phyloP scores from a whole-genome alignment of 2,888 invertebrate species.

The Minunthozetes semirufus region DNA sequence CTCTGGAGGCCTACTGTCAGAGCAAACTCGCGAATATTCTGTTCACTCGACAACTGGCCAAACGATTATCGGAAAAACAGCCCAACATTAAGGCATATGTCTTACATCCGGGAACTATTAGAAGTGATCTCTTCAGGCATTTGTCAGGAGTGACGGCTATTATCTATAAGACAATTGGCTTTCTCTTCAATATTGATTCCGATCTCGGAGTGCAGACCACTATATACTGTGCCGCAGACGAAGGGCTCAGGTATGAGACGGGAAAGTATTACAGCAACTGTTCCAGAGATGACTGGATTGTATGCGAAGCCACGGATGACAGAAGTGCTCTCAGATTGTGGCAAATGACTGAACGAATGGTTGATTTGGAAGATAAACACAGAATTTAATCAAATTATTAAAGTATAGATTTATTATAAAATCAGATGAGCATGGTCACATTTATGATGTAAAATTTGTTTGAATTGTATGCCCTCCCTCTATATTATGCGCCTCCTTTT shows the following conservation, averaged over 20 bases:
- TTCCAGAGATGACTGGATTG: not conserved
- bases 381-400: no score
- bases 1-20: constrained; percentile 45
- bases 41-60: constrained; percentile 47
- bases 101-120: constrained; percentile 51
- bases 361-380: not conserved
- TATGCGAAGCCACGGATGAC: not conserved
- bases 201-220: constrained; percentile 62
- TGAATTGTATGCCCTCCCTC: no score
- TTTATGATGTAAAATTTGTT: no score
- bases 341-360: constrained; percentile 8
- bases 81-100: constrained; percentile 49
- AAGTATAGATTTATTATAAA: no score
- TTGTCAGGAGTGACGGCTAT: constrained; percentile 46
- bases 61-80: constrained; percentile 45
- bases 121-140: constrained; percentile 48
- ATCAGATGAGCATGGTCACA: no score
- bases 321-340: not conserved
- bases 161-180: constrained; percentile 23
- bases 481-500: no score
- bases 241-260: constrained; percentile 22
- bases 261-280: not conserved
- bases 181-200: constrained; percentile 41
- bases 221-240: constrained; percentile 57
- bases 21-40: constrained; percentile 49